Evolutionary conservation across 1,140 invertebrate genomes (phyloP).

Genomic region (Cherax destructor): DNA sequence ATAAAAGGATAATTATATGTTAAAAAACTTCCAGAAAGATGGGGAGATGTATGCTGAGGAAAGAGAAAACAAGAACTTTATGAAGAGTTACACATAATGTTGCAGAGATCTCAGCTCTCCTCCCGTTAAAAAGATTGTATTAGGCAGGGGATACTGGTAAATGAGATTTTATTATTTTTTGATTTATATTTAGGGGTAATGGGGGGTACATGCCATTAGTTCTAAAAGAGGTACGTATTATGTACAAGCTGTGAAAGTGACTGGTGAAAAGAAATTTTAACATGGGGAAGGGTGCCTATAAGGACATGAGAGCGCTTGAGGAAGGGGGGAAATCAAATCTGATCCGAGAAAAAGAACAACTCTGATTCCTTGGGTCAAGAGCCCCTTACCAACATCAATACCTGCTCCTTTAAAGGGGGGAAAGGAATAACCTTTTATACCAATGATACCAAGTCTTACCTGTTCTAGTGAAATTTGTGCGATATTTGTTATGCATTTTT

Average conservation of each 20-base stretch:
- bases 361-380: too few relatives aligned
- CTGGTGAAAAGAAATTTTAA: background rate
- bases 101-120: conserved; percentile 56
- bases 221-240: background rate
- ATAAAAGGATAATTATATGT: conserved; percentile 49
- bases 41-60: conserved; percentile 63
- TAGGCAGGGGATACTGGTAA: background rate
- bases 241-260: background rate
- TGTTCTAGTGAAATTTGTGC: background rate
- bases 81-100: conserved; percentile 65
- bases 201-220: background rate
- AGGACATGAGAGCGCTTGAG: too few relatives aligned
- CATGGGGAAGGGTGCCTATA: too few relatives aligned
- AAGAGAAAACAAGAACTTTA: conserved; percentile 47
- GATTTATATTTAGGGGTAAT: background rate
- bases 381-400: too few relatives aligned
- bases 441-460: too few relatives aligned
- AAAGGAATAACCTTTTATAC: too few relatives aligned
- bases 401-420: too few relatives aligned
- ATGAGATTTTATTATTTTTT: background rate
- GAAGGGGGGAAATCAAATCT: too few relatives aligned
- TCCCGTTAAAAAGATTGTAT: background rate
- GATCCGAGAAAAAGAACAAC: too few relatives aligned
- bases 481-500: background rate
- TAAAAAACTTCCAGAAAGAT: conserved; percentile 45